phyloP scores from a whole-genome alignment of 2,797 vertebrate genomes.

The Eurystomus glaucurus region DNA sequence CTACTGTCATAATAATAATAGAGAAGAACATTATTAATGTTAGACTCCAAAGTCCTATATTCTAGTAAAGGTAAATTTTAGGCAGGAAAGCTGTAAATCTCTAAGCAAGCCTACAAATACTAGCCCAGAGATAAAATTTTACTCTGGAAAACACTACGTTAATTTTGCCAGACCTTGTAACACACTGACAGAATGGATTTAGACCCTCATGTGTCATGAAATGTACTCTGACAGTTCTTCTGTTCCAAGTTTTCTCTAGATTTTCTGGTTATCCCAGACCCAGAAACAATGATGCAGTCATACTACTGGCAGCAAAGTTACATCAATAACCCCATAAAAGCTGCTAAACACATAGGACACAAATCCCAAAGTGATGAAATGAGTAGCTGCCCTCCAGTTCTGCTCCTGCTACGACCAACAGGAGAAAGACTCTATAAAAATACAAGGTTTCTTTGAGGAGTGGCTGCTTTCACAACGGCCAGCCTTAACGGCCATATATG shows the following conservation, averaged over 20 bases:
- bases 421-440: not conserved
- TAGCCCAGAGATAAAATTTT: not conserved
- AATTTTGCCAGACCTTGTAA: not conserved
- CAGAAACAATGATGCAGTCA: not conserved
- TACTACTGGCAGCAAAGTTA: not conserved
- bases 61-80: not conserved
- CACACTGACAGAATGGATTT: not conserved
- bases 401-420: not conserved
- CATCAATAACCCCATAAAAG: accelerated
- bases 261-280: not conserved
- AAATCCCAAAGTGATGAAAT: not conserved
- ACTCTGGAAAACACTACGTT: not conserved
- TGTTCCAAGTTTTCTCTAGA: not conserved
- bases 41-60: not conserved
- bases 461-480: not conserved
- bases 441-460: not conserved
- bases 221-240: not conserved
- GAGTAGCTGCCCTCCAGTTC: not conserved
- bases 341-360: not conserved
- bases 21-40: not conserved
- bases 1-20: not conserved
- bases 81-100: not conserved
- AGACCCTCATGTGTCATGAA: not conserved
- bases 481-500: not conserved
- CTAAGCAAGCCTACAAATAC: not conserved